Evolutionary conservation across 2,888 invertebrate species (phyloP).

Genomic region (Lasioglossum vierecki): DNA sequence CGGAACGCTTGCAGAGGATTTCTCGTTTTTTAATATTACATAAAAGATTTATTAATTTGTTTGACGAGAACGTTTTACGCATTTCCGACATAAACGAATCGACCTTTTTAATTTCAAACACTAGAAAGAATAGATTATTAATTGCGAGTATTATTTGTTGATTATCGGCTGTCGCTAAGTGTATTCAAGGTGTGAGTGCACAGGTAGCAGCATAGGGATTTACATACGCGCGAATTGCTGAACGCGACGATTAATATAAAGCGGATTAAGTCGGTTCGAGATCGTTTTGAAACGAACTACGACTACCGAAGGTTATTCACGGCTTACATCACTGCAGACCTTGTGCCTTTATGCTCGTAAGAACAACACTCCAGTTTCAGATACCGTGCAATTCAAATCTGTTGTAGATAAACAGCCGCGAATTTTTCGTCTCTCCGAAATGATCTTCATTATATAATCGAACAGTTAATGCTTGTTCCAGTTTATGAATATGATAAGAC

Average conservation of each 20-base stretch:
- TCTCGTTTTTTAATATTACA: neutral
- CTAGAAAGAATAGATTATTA: no score
- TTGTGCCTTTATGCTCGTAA: constrained; percentile 43
- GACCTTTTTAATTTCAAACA: no score
- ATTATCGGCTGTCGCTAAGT: neutral
- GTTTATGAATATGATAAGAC: neutral
- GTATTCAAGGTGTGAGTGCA: neutral
- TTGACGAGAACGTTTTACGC: no score
- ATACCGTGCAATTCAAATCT: constrained; percentile 7
- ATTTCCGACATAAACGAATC: no score
- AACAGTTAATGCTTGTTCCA: neutral
- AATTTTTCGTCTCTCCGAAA: neutral
- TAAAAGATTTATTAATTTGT: neutral
- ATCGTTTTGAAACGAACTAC: constrained; percentile 42
- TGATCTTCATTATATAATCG: neutral
- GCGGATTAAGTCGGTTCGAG: constrained; percentile 39
- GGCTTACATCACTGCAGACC: constrained; percentile 54
- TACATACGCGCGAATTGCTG: neutral
- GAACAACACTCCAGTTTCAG: constrained; percentile 30
- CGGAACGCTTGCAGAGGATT: neutral
- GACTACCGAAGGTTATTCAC: constrained; percentile 31
- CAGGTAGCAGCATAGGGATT: neutral
- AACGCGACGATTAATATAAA: constrained; percentile 19
- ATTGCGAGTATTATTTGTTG: neutral
- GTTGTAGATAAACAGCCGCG: neutral